Evolutionary conservation across 2,113 vertebrate genomes (phyloP), one percentile per base, ranked within the genome.

Genomic region (Hyaena hyaena): DNA sequence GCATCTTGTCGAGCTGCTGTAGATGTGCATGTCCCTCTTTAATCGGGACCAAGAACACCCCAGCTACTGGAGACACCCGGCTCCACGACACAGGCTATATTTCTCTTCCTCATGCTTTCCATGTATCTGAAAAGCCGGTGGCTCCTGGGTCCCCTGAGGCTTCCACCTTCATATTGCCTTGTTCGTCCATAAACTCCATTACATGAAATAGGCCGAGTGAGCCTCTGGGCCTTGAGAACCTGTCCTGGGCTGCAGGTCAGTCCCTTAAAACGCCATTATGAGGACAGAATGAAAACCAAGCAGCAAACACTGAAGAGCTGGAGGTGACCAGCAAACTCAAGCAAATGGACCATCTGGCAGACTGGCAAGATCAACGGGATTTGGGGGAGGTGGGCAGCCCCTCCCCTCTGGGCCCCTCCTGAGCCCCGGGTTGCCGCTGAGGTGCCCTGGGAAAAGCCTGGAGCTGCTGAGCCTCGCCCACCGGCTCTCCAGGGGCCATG

Each of bases 251-350:
- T 73, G 45, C 2, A 88, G 95, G 93, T 93, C 98, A 93, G 48
- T 58, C 87, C 88, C 93, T 95, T 93, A 90, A 90, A 93, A 93
- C 0, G n/a, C 76, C 5, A 0, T 61, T 53, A 81, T 68, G 81
- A 97, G 97, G 95, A 97, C 90, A 55, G 79, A 96, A 85, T 50
- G 93, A 85, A 69, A 92, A 58, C 90, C 84, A 53, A 83, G 58
- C 94, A 55, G 85, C 84, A 77, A 43, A 90, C 73, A 69, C 63
- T 0, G 43, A 45, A 73, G 83, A 16, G 63, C 58, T 24, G 39
- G 74, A 81, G 81, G 69, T 90, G 66, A 58, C 63, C 7, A 79
- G 85, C 71, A 79, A 96, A 93, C 69, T 74, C 84, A 55, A 55
- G 92, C 88, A 82, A 85, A 88, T 43, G 61, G 71, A 24, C 85